Evolutionary conservation across 1,140 invertebrate species (phyloP).

Genomic region (Atta cephalotes): DNA sequence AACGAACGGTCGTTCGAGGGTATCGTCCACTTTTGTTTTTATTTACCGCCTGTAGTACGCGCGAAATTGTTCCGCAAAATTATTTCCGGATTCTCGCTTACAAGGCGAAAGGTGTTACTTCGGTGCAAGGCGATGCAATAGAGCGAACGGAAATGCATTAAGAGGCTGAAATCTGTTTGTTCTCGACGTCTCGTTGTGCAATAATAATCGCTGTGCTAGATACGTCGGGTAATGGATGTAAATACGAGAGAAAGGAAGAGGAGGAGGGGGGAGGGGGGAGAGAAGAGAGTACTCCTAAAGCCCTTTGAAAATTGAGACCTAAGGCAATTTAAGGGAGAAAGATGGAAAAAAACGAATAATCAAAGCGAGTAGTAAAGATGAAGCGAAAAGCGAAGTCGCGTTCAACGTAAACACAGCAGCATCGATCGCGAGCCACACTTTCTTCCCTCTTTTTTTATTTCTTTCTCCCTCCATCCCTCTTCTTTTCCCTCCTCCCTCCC

Average conservation of each 20-base stretch:
- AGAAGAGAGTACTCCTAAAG: slow-evolving; percentile 30
- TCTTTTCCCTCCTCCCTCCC: too few species aligned
- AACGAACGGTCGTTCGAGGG: slow-evolving; percentile 47
- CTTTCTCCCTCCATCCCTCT: too few species aligned
- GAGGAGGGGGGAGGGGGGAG: too few species aligned
- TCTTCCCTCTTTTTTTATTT: not conserved
- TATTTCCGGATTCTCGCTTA: not conserved
- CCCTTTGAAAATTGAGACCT: slow-evolving; percentile 62
- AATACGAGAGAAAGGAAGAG: not conserved
- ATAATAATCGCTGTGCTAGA: slow-evolving; percentile 46
- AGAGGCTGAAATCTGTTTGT: slow-evolving; percentile 40
- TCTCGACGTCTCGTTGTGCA: slow-evolving; percentile 38
- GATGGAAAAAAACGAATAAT: slow-evolving; percentile 44
- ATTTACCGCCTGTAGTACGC: slow-evolving; percentile 37
- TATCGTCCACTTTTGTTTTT: slow-evolving; percentile 39
- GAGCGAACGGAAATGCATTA: slow-evolving; percentile 47
- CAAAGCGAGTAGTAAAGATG: slow-evolving; percentile 50
- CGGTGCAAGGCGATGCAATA: slow-evolving; percentile 1
- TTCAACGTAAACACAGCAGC: slow-evolving; percentile 53
- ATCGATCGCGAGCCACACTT: slow-evolving; percentile 45
- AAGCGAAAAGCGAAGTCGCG: slow-evolving; percentile 36
- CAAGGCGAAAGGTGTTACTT: slow-evolving; percentile 34
- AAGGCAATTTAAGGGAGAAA: slow-evolving; percentile 54
- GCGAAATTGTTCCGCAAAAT: slow-evolving; percentile 51
- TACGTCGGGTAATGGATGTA: slow-evolving; percentile 47